phyloP scores from a whole-genome alignment of 2,113 vertebrate species.

The Sclerurus mexicanus region DNA sequence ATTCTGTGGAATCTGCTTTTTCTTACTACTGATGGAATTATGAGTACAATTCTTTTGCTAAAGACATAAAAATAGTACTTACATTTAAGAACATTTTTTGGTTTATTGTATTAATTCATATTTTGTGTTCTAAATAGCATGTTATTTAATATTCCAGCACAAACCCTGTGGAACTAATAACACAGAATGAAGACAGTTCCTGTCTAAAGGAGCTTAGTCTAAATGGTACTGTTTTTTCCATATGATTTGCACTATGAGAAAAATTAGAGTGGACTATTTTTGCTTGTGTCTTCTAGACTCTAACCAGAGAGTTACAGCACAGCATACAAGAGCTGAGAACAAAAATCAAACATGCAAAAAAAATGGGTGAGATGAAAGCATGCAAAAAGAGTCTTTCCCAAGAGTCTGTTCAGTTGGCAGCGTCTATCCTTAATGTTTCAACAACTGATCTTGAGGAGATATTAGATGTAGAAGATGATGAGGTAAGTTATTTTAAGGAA shows the following conservation, averaged over 20 bases:
- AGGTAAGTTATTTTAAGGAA: constrained; percentile 73
- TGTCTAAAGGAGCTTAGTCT: not conserved
- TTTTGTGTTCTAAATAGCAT: not conserved
- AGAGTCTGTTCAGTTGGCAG: constrained; percentile 85
- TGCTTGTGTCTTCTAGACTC: constrained; percentile 60
- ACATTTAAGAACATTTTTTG: not conserved
- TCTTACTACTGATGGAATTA: not conserved
- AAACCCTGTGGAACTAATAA: not conserved
- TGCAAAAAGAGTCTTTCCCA: constrained; percentile 68
- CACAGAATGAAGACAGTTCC: not conserved
- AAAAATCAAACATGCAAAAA: constrained; percentile 80
- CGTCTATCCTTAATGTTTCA: constrained; percentile 91
- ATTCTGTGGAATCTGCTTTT: not conserved
- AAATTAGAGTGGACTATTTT: constrained; percentile 3
- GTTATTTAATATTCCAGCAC: not conserved
- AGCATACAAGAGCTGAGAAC: constrained; percentile 78
- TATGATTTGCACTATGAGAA: not conserved
- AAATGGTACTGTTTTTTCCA: not conserved
- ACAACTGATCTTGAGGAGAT: constrained; percentile 85
- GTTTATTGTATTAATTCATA: not conserved
- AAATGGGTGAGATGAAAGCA: constrained; percentile 32
- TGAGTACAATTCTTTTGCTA: not conserved
- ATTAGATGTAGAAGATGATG: constrained; percentile 81
- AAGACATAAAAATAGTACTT: not conserved
- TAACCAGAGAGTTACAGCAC: constrained; percentile 82